Base-by-base conservation (phyloP, 2,888 invertebrate species). In the Asteroscopus sphinx region DNA sequence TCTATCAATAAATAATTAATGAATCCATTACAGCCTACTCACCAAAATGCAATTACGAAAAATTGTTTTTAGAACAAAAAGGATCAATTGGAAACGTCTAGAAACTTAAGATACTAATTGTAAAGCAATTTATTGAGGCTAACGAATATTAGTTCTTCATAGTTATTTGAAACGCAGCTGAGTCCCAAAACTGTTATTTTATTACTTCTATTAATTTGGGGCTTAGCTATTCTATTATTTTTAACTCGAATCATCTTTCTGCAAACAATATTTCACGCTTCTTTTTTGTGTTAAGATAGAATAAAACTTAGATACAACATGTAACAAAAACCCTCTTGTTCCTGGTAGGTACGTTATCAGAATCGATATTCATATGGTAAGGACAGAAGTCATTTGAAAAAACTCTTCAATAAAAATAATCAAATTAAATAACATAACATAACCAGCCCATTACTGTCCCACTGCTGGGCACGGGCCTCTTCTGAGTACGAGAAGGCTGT, bases 91-190 rank as follows among this genome's bases (percentile, higher is more conserved):
- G 4, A 35, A 36, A 3, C 3, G 13, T 66, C 13, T 54, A 7
- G 21, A 60, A 61, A 68, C 28, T 35, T 21, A 39, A 58, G 17
- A 46, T 13, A 17, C 5, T 5, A 47, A 57, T 62, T 21, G 30
- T 54, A 44, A 61, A 56, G 33, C 15, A 57, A 62, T 73, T 57
- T 54, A 37, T 57, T 54, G 12, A 45, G 30, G 26, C 26, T 55
- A 57, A 48, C 36, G 32, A 57, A 48, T 57, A 62, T 68, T 49
- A 15, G 35, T 49, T 62, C 58, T 73, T 68, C 62, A 49, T 45
- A 52, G 36, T 15, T 52, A 48, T 54, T 37, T 30, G 11, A 51
- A 54, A n/a, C 28, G 1, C 66, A 59, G 61, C 44, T 68, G 60
- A 11, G 51, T 15, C 44, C 15, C 1, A 25, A 37, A 70, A 53